A percentile compares a stretch with the other conserved stretches of the same genome.
These are phyloP conservation scores for Dallia pectoralis DNA, from an alignment of 2,797 vertebrate genomes.

Conservation along the genomic window DNA sequence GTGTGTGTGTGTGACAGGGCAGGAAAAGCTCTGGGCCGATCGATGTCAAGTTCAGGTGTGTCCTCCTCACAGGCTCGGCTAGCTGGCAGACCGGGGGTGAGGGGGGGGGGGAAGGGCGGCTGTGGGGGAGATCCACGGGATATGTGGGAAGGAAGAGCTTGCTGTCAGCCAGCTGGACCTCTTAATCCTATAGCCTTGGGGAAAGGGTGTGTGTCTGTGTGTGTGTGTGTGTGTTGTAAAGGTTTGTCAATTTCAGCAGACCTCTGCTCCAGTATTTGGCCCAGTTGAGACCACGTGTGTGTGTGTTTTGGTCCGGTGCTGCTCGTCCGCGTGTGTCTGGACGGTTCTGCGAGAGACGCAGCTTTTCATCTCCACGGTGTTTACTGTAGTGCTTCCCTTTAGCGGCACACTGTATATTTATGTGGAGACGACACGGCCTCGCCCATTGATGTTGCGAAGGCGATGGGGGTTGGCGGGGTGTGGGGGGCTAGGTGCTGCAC, in stretches of 20 bases:
- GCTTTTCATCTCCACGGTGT: conserved; percentile 55
- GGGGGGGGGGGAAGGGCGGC: conserved; percentile 15
- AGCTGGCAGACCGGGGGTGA: conserved; percentile 55
- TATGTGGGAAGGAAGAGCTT: conserved; percentile 80
- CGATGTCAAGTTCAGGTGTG: conserved; percentile 70
- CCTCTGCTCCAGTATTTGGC: conserved; percentile 66
- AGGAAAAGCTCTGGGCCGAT: conserved; percentile 37
- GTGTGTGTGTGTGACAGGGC: conserved; percentile 14
- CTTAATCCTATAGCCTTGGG: conserved; percentile 82
- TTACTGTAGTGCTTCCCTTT: conserved; percentile 66
- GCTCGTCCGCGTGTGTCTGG: conserved; percentile 45
- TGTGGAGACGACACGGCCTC: conserved; percentile 64
- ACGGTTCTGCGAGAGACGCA: conserved; percentile 50
- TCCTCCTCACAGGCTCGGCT: conserved; percentile 53
- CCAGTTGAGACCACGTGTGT: conserved; percentile 68
- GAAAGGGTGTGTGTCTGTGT: conserved; percentile 68
- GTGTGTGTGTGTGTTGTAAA: conserved; percentile 57
- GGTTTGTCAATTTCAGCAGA: conserved; percentile 75
- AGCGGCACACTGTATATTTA: conserved; percentile 64
- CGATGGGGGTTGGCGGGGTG: conserved; percentile 40
- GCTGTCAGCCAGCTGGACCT: conserved; percentile 84
- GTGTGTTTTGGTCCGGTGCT: conserved; percentile 24
- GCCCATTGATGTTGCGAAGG: conserved; percentile 61
- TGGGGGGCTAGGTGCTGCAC: conserved; percentile 35
- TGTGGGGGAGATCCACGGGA: conserved; percentile 62